Evolutionary conservation across 2,113 vertebrate genomes (phyloP).

Genomic region (Trochalopteron elliotii): DNA sequence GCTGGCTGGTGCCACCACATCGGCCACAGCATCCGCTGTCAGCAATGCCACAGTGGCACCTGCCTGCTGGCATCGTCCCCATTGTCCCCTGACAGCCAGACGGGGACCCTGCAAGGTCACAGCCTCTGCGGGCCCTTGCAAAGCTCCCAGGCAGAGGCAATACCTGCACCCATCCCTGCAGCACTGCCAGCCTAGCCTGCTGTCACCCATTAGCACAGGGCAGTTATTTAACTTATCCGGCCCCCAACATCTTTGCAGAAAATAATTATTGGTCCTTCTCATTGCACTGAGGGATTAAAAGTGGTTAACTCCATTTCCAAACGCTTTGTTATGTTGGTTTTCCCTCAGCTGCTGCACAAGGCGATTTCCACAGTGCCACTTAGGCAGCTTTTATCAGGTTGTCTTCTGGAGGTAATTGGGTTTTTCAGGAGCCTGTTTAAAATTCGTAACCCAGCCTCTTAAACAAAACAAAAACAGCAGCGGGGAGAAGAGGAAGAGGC

Average conservation of each 20-base stretch:
- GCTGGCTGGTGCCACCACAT: background rate
- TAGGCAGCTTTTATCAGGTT: constrained; percentile 58
- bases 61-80: background rate
- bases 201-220: constrained; percentile 1
- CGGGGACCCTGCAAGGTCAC: background rate
- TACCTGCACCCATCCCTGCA: background rate
- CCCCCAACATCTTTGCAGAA: background rate
- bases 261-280: constrained; percentile 57
- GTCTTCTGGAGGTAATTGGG: constrained; percentile 64
- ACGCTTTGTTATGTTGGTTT: constrained; percentile 69
- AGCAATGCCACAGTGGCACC: background rate
- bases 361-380: constrained; percentile 58
- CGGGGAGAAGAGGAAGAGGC: constrained; percentile 6
- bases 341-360: constrained; percentile 55
- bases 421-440: constrained; percentile 59
- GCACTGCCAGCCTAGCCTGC: background rate
- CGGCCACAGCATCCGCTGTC: fast-evolving
- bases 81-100: background rate
- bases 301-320: constrained; percentile 67
- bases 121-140: background rate
- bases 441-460: constrained; percentile 44
- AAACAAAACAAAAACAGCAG: constrained; percentile 53
- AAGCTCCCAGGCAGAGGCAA: background rate
- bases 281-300: constrained; percentile 49
- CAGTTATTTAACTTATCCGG: constrained; percentile 4